Base-by-base conservation (phyloP, 2,888 invertebrate genomes). In the Dorcus hopei region DNA sequence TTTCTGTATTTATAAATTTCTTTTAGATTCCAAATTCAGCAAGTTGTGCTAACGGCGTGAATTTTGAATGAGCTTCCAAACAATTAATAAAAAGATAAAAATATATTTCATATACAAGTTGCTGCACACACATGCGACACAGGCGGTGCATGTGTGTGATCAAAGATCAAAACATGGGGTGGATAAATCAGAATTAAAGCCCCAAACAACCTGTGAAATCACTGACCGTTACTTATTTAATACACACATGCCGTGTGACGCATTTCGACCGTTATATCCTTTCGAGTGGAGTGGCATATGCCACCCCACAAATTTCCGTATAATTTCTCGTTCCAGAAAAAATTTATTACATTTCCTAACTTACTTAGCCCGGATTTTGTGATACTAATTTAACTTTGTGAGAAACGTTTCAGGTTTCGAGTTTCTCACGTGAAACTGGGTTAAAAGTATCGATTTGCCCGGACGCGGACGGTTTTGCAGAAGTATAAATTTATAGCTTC, bases 401-500 rank as follows among this genome's bases (percentile, higher is more conserved):
- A 5, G 26, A 33, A 33, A 33, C 26, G 5, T 5, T 4, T 33
- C 7, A 33, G 3, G 26, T 33, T 33, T 33, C 26, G 3, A 7
- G 7, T 33, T 33, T 33, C 26, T 33, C 26, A 33, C 58, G 54
- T 47, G 50, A 47, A 58, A 58, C 54, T 58, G 54, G 58, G 54
- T 58, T 54, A 45, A 38, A 14, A 38, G 40, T 50, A 50, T 50
- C 57, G 39, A 51, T 50, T 51, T 45, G 56, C 56, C 47, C 40
- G 49, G n/a, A 14, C 51, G 41, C 40, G 49, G n/a, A 14, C 51
- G 41, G 47, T 50, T 45, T 51, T 51, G 23, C 56, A 50, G 47
- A 57, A 57, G 51, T 51, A 57, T 57, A 57, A 52, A 57, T 57
- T 52, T 57, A 54, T 19, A 50, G 56, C 56, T 50, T 45, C 55